These are phyloP conservation scores for Ashinkailepas kermadecensis DNA, from an alignment of 2,888 invertebrate genomes.

Conservation along the genomic window DNA sequence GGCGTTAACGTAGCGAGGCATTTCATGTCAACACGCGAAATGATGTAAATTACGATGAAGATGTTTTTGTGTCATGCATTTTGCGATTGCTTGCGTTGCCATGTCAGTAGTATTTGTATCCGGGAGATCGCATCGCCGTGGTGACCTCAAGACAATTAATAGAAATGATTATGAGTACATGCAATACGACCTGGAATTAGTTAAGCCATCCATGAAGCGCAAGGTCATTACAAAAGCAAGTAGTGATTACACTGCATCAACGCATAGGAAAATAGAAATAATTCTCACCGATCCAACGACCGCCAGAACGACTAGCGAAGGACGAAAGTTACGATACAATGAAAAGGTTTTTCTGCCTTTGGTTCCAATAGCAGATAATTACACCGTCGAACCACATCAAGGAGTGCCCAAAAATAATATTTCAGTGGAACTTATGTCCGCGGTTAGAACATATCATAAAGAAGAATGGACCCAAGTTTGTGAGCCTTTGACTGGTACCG, in stretches of 20 bases:
- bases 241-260: not conserved
- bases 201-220: not conserved
- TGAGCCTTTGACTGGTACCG: not conserved
- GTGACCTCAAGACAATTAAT: not conserved
- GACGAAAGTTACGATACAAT: not conserved
- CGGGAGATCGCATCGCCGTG: not conserved
- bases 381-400: not conserved
- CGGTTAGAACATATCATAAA: not conserved
- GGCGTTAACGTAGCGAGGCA: too few relatives aligned
- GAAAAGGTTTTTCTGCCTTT: not conserved
- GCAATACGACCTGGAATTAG: not conserved
- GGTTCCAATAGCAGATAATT: not conserved
- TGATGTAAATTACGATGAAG: not conserved
- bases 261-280: not conserved
- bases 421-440: not conserved
- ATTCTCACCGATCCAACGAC: not conserved
- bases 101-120: not conserved
- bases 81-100: not conserved
- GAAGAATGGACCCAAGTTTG: not conserved
- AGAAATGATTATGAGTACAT: not conserved
- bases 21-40: too few relatives aligned
- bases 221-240: not conserved
- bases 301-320: not conserved
- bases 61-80: constrained; percentile 14
- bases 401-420: not conserved